Evolutionary conservation across 2,888 invertebrate genomes (phyloP).

Genomic region (Apamea monoglypha): DNA sequence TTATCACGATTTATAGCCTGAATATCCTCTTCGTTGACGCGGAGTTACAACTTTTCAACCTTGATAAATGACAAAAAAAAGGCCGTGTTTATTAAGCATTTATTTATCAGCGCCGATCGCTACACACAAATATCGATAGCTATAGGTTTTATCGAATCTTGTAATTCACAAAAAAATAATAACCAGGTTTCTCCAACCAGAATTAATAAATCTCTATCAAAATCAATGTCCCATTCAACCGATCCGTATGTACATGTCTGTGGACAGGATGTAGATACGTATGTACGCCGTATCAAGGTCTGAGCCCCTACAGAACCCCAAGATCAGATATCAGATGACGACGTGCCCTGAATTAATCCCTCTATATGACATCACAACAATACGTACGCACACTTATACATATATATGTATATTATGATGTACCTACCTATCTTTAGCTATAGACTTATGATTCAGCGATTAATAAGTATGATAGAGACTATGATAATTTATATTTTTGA

Average conservation of each 20-base stretch:
- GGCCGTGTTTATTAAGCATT: background rate
- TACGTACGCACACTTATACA: conserved; percentile 62
- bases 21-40: background rate
- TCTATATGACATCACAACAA: conserved; percentile 83
- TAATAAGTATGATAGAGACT: background rate
- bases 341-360: conserved; percentile 89
- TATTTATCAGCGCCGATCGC: background rate
- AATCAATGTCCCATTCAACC: conserved; percentile 49
- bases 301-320: conserved; percentile 80
- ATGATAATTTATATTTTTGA: background rate
- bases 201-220: conserved; percentile 32
- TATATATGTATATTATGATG: conserved; percentile 20
- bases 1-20: background rate
- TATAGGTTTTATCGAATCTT: background rate
- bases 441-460: background rate
- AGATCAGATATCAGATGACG: conserved; percentile 86
- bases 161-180: background rate
- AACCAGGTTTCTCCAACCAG: background rate
- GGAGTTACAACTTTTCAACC: background rate
- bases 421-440: background rate
- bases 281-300: conserved; percentile 74
- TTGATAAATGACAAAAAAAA: background rate
- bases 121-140: background rate
- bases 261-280: conserved; percentile 64
- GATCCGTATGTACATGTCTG: conserved; percentile 43